Conservation (phyloP, 2,113 vertebrate genomes). For the Phyllostomus hastatus region DNA sequence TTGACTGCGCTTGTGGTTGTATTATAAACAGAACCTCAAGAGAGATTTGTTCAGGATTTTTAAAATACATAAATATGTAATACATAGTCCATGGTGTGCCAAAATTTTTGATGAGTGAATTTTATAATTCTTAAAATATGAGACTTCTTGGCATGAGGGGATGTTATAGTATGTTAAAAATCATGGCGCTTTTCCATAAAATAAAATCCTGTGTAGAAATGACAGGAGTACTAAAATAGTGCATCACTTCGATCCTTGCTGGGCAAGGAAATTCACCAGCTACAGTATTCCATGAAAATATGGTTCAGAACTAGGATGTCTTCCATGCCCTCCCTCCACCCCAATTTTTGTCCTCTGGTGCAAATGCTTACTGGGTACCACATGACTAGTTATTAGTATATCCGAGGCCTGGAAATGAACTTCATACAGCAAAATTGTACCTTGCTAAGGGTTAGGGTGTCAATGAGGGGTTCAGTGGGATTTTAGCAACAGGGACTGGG, state of each 20-base stretch:
- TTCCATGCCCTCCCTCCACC: neutral
- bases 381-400: neutral
- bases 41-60: constrained; percentile 17
- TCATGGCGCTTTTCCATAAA: constrained; percentile 22
- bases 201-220: constrained; percentile 41
- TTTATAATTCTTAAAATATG: constrained; percentile 47
- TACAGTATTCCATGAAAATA: neutral
- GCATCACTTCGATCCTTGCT: neutral
- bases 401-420: neutral
- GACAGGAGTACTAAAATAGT: constrained; percentile 29
- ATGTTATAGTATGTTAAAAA: constrained; percentile 3
- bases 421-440: neutral
- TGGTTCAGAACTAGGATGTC: neutral
- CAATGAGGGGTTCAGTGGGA: neutral
- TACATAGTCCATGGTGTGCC: neutral
- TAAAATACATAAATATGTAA: neutral
- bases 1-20: neutral
- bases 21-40: neutral
- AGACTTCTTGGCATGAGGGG: constrained; percentile 9
- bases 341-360: neutral
- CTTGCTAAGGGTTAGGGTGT: neutral
- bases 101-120: constrained; percentile 9
- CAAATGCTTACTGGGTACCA: neutral
- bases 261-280: neutral
- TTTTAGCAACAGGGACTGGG: neutral